Evolutionary conservation across 2,113 vertebrate species (phyloP).

Genomic region (Syngnathus floridae): DNA sequence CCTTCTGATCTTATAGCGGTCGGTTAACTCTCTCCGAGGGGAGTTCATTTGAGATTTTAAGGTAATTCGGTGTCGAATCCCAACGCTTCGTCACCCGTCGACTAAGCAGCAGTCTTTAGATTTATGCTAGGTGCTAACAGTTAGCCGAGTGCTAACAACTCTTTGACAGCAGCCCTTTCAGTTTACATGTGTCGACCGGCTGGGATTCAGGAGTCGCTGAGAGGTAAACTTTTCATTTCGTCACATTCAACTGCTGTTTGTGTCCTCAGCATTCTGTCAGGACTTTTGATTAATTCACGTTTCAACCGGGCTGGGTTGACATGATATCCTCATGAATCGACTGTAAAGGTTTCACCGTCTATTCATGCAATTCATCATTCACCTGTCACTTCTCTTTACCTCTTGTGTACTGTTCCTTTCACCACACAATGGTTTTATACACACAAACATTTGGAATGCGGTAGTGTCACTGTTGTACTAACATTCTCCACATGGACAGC

Average conservation of each 20-base stretch:
- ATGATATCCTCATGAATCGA: too few species aligned
- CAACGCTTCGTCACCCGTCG: not conserved
- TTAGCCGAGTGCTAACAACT: conserved; percentile 58
- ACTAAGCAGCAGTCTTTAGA: not conserved
- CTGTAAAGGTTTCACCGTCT: not conserved
- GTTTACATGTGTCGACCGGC: conserved; percentile 28
- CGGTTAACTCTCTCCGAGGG: not conserved
- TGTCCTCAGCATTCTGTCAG: not conserved
- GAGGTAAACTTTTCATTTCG: conserved; percentile 26
- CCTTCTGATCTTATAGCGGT: not conserved
- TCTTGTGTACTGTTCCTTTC: not conserved
- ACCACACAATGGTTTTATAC: not conserved
- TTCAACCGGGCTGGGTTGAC: not conserved
- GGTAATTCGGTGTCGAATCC: not conserved
- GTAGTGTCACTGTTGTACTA: not conserved
- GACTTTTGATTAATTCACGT: not conserved
- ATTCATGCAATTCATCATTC: not conserved
- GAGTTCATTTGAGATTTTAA: not conserved
- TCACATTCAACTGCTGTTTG: not conserved
- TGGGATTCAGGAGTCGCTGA: conserved; percentile 10
- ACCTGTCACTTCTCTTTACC: not conserved
- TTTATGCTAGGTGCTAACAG: conserved; percentile 2
- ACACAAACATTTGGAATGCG: not conserved
- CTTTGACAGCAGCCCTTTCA: conserved; percentile 19
- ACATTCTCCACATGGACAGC: not conserved